Evolutionary conservation across 2,113 vertebrate species (phyloP), one percentile per base, ranked within the genome.

Genomic region (Anolis carolinensis): DNA sequence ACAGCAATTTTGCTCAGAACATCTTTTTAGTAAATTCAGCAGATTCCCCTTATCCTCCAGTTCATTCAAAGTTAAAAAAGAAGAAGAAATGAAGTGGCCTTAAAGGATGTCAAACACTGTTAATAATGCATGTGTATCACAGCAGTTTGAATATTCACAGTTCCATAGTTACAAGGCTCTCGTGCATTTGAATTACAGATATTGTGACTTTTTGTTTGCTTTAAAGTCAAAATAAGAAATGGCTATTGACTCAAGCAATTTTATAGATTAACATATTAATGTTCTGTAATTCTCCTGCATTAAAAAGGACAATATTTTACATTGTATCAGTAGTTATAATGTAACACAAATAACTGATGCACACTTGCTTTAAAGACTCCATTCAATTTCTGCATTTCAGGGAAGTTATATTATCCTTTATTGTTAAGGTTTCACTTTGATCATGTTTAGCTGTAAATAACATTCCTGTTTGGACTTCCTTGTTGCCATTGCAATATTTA

Each of bases 391-490:
- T 62, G 27, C 75, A 7, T 10, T 72, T 75, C 13, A 82, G 39
- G 25, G 76, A 34, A 25, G 70, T 0, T 2, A 73, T n/a, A 11
- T 75, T 5, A 1, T 72, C 67, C 9, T 55, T 80, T 65, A 0
- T 84, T 75, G 36, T 21, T 4, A 14, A 83, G 1, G 1, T 4
- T 68, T 23, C 32, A n/a, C 74, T 88, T 83, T 16, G 80, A 1
- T 14, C 27, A 30, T 82, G 0, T 85, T 89, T 87, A 84, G 1
- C 34, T 6, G 83, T 67, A 70, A 88, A 81, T 63, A 0, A 34
- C 21, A 87, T 87, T 16, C 83, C 86, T 82, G 65, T 44, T 32
- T 20, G 59, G 39, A 82, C 36, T 62, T 70, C 89, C 82, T 86
- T 25, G 1, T 39, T 82, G 44, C 10, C 14, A 82, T 20, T 81